These are phyloP conservation scores for Agriotes lineatus DNA, from an alignment of 2,888 invertebrate species.

Conservation along the genomic window DNA sequence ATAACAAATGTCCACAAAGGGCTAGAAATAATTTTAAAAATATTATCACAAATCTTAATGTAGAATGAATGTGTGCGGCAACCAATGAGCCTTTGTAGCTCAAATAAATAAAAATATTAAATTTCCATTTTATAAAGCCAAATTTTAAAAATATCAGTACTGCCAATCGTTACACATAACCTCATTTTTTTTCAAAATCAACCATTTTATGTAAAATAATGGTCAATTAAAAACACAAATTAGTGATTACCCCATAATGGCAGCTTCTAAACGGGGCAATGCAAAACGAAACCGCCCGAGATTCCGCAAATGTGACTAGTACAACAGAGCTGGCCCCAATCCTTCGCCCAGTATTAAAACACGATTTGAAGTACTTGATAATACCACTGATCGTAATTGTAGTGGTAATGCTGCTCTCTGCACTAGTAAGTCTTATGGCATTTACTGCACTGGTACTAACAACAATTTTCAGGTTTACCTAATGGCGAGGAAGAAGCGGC, in stretches of 20 bases:
- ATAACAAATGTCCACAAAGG: too few relatives aligned
- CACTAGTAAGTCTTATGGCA: conserved; percentile 63
- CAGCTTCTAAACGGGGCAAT: conserved; percentile 19
- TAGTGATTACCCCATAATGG: conserved; percentile 54
- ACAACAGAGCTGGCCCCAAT: conserved; percentile 9
- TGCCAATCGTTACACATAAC: too few relatives aligned
- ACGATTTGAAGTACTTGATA: conserved; percentile 60
- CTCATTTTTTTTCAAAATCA: conserved; percentile 1
- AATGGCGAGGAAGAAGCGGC: conserved; percentile 68
- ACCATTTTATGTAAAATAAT: too few relatives aligned
- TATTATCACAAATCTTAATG: too few relatives aligned
- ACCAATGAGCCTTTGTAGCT: too few relatives aligned
- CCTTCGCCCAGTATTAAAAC: conserved; percentile 39
- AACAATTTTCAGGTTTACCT: conserved; percentile 69
- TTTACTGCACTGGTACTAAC: too few relatives aligned
- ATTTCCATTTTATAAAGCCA: background rate
- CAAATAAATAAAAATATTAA: too few relatives aligned
- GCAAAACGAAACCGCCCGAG: conserved; percentile 2
- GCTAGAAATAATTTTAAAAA: too few relatives aligned
- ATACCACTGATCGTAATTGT: conserved; percentile 63
- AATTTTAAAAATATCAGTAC: too few relatives aligned
- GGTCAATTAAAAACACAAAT: too few relatives aligned
- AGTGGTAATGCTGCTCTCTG: conserved; percentile 61
- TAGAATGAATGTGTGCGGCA: too few relatives aligned
- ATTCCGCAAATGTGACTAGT: conserved; percentile 17